Evolutionary conservation across 1,140 invertebrate genomes (phyloP), one percentile per base, ranked within the genome.

Genomic region (Drosophila sulfurigaster): DNA sequence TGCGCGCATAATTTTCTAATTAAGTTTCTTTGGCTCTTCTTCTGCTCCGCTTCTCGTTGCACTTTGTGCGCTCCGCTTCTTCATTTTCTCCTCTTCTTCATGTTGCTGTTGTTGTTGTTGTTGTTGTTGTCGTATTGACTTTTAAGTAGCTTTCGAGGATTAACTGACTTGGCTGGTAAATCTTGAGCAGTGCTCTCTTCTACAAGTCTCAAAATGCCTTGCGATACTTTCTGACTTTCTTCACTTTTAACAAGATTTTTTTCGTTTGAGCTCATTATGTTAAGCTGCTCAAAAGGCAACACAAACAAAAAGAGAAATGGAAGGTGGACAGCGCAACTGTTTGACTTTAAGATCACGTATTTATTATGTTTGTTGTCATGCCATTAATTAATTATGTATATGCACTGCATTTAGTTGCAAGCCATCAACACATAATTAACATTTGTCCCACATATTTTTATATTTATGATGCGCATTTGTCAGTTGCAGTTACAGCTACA

Each of bases 1-100:
- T 82, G 82, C 82, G 82, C 82, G 82, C 82, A 86, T 86, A 86
- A 86, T 86, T 86, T 86, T 86, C 82, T 86, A 87, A 86, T 86
- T 86, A 86, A 86, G 82, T 86, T 85, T 87, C 70, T 65, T 78
- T 76, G 59, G 38, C 51, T 73, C 45, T 58, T 62, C 57, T 15
- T n/a, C 49, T 15, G 13, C 13, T 57, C 35, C 4, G 48, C 11
- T 70, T 73, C 62, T 60, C 43, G 54, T 43, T 67, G 74, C 76
- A 77, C 72, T 82, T 82, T 79, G 68, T 66, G 72, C 57, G 71
- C 62, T 71, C 76, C 4, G 2, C n/a, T 13, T 13, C 41, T 43
- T 43, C n/a, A 13, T 43, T n/a, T 43, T n/a, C 41, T 43, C 2
- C 41, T 43, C 41, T 11, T 43, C 5, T 13, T 43, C 41, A 25